Base-by-base conservation (phyloP, 1,140 invertebrate genomes). In the Drosophila parabipectinata region DNA sequence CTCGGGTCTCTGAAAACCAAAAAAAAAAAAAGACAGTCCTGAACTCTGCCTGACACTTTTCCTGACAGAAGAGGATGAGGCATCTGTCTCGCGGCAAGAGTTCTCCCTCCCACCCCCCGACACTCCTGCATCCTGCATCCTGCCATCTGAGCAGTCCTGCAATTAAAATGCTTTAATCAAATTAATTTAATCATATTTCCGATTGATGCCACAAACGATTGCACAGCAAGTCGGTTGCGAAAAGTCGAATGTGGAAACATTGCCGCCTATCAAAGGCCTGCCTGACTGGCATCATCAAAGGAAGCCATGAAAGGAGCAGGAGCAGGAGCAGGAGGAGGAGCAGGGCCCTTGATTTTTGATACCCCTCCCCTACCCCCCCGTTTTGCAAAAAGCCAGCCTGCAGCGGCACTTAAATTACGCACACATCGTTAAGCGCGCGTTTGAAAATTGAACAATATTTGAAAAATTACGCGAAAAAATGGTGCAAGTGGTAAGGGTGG, bases 371-470 rank as follows among this genome's bases (percentile, higher is more conserved):
- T n/a, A 10, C 15, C 15, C 44, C 41, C 4, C 44, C 21, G 1
- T 21, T 21, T 21, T 3, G 2, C 21, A 21, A 21, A 21, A 21
- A 21, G 32, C 12, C 34, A 12, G 34, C 76, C 81, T 50, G 45
- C 66, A 72, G 73, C 63, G 72, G 75, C 88, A 90, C 88, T 90
- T 90, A 90, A 90, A 90, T 90, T 90, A 90, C 83, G 77, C 73
- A 90, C 79, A 90, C 88, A 88, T 90, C 88, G 88, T 90, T 90
- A 90, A 83, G 63, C 77, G 73, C 79, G 83, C 83, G 74, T 82
- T 84, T 75, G 88, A 88, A 90, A 90, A 90, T 90, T 90, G 87
- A 90, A 90, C 88, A 90, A 90, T 90, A 90, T 90, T 90, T 83
- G 79, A 90, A 90, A 90, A 90, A 90, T 90, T 90, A 87, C 79